A percentile compares a stretch with the other conserved stretches of the same genome.
Evolutionary conservation across 2,113 vertebrate genomes (phyloP).

Genomic region (Xiphophorus maculatus): DNA sequence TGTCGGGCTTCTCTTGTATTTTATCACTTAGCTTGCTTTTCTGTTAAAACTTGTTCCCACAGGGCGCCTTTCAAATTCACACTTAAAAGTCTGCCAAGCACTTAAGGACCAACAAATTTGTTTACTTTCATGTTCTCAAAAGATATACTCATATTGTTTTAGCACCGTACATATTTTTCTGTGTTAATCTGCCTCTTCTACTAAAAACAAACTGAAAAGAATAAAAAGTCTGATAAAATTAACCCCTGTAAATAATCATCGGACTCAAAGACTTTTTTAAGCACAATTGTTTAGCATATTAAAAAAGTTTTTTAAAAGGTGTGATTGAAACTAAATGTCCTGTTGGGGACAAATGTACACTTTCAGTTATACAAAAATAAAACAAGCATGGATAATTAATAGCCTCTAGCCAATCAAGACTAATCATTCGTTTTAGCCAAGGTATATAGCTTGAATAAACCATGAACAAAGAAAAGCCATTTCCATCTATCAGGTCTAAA

Average conservation of each 20-base stretch:
- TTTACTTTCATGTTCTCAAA: constrained; percentile 18
- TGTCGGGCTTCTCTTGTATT: constrained; percentile 23
- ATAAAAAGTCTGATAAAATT: background rate
- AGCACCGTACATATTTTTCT: background rate
- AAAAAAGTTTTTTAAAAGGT: constrained; percentile 25
- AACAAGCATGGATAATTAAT: constrained; percentile 71
- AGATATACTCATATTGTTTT: constrained; percentile 3
- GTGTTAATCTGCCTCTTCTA: background rate
- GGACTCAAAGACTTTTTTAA: too few relatives aligned
- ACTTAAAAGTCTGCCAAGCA: constrained; percentile 33
- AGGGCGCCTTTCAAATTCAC: constrained; percentile 26
- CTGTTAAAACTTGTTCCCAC: constrained; percentile 33
- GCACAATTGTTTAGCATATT: background rate
- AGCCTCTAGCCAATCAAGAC: constrained; percentile 63
- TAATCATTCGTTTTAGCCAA: constrained; percentile 63
- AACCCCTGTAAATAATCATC: background rate
- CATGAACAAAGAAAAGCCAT: constrained; percentile 57
- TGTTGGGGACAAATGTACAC: constrained; percentile 38
- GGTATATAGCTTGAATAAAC: constrained; percentile 65
- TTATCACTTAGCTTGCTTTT: constrained; percentile 18
- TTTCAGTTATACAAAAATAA: constrained; percentile 68
- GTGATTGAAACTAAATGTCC: constrained; percentile 45
- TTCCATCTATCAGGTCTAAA: constrained; percentile 41
- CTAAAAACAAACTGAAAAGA: constrained; percentile 1
- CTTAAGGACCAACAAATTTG: constrained; percentile 13